Base-by-base conservation (phyloP, 2,888 invertebrate genomes). In the Polietes domitor region DNA sequence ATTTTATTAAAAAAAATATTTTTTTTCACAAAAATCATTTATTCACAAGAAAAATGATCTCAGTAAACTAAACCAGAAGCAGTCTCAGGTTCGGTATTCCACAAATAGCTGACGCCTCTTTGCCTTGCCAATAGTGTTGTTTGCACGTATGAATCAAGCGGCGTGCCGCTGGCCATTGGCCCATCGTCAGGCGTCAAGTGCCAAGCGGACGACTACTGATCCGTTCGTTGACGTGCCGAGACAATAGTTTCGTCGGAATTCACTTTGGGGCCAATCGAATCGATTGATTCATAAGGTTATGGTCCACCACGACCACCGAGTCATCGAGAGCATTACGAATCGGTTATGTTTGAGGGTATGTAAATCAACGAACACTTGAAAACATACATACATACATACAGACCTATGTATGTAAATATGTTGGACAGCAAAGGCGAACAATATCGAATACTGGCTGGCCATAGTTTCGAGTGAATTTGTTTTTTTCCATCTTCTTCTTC, bases 211-310 rank as follows among this genome's bases (percentile, higher is more conserved):
- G 58, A 26, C 58, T 58, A 3, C 26, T n/a, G n/a, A n/a, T n/a
- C n/a, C n/a, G n/a, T n/a, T 26, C 26, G 19, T 26, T 58, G 58
- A 58, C 7, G 1, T 15, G 24, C 2, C 53, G 19, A 55, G 53
- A 55, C 10, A 55, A 55, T 21, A 55, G 7, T 21, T 55, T 55
- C 53, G n/a, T 55, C 53, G 24, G 17, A 19, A 55, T 55, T 17
- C n/a, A 55, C 21, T 10, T 9, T 55, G 24, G 53, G 24, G 53
- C 9, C 53, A 55, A 21, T 55, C 12, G 21, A 2, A 55, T 10
- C 53, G 5, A 55, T 55, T 55, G 53, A 55, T 55, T 55, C 53
- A 55, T 55, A 55, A 24, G 24, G 37, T 37, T 37, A 55, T 3
- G 2, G 19, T n/a, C 12, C 15, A 12, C 15, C 12, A 50, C 3